Evolutionary conservation across 2,888 invertebrate genomes (phyloP), one percentile per base, ranked within the genome.

Genomic region (Nomada goodeniana): DNA sequence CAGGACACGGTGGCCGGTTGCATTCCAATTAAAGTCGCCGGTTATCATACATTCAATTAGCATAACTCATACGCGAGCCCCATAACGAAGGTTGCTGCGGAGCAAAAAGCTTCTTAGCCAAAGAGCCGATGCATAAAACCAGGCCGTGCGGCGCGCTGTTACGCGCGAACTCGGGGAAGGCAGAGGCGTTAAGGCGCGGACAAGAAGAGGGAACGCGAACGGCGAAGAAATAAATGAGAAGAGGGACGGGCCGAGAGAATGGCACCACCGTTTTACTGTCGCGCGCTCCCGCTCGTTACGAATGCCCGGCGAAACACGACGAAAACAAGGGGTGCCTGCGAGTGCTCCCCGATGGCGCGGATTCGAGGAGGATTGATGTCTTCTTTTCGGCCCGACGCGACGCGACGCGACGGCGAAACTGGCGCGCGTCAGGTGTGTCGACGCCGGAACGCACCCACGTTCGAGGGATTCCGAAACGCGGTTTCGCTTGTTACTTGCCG

Each of bases 41-140:
- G 87, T 88, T 90, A 89, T 89, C 88, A 84, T 81, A 86, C 84
- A 90, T 92, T 92, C 91, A 92, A 92, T 92, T 92, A 92, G 90
- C 91, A 92, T 92, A 92, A 92, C 92, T 92, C 92, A 90, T 89
- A 86, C 82, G n/a, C 44, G 44, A 87, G 81, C 78, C 77, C 85
- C 83, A 88, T 89, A 90, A 90, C 88, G 86, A 89, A 83, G 89
- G 80, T 60, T 68, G 67, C 74, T 70, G 57, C 70, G 60, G 29
- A 52, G 85, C 88, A 91, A 91, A 90, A 91, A 91, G 80, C 86
- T 88, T 85, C 90, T 88, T 85, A 78, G 80, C 73, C 80, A 88
- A 75, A 80, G 10, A 61, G 83, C 79, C 80, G 86, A 82, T 86
- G 72, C 84, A 86, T 87, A 86, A 89, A 88, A 87, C 75, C 74